Evolutionary conservation across 2,797 vertebrate genomes (phyloP), one percentile per base, ranked within the genome.

Genomic region (Ptychobarbus kaznakovi): DNA sequence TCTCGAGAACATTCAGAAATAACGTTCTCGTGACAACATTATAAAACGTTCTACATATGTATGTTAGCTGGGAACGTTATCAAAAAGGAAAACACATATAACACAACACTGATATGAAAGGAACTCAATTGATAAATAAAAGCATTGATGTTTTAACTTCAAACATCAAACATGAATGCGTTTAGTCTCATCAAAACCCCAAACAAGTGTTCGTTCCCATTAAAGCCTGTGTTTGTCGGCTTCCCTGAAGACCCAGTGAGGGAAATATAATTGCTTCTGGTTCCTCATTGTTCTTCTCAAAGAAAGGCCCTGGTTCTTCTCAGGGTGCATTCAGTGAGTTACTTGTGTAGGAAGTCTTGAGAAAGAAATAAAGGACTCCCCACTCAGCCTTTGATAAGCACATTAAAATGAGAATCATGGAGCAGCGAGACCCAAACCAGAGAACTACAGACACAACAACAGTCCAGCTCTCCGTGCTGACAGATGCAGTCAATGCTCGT

Each of bases 341-440:
- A 53, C 75, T 78, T 56, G 32, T 78, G 75, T 61, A 78, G 75
- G 58, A 81, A 49, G 79, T 69, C 20, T 28, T 56, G 66, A 20
- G 80, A 40, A 81, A 20, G 80, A 40, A 81, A 78, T n/a, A 78
- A 68, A 84, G n/a, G 35, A 58, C 53, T 83, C 81, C 77, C 70
- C 56, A 42, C 35, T 16, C 53, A 49, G 81, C 70, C 81, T 83
- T 75, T 83, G 81, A 75, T 3, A 44, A 58, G 53, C 75, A 53
- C 86, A 65, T 86, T 87, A 80, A 86, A 86, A 78, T 89, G 58
- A 84, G 85, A 88, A 88, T 81, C 12, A 10, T 53, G 63, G 16
- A 87, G 85, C 76, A 44, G 63, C 49, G 32, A 81, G 77, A 16
- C 25, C n/a, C 58, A 80, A 77, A 49, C 20, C 68, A 68, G 65